phyloP scores from a whole-genome alignment of 2,888 invertebrate species.

The Deilephila porcellus region DNA sequence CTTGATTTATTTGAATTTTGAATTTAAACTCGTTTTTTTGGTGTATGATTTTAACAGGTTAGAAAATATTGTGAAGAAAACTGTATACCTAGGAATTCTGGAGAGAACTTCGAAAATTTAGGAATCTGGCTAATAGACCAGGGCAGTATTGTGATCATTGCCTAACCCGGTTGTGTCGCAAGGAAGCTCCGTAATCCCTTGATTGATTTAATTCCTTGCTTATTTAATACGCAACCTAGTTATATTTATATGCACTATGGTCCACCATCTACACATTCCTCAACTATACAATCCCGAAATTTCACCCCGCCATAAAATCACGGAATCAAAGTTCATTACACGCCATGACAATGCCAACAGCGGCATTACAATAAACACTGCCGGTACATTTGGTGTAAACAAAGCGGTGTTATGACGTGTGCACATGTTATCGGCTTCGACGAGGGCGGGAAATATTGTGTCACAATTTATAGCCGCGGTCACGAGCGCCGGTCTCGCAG shows the following conservation, averaged over 20 bases:
- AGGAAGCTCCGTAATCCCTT: no score
- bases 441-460: constrained; percentile 21
- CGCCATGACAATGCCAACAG: not conserved
- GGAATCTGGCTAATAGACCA: no score
- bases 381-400: constrained; percentile 26
- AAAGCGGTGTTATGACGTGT: constrained; percentile 28
- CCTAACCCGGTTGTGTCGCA: no score
- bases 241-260: not conserved
- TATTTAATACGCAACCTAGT: not conserved
- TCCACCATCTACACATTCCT: no score
- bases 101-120: no score
- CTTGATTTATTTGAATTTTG: not conserved
- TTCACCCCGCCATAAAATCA: not conserved
- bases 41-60: not conserved
- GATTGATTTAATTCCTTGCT: no score
- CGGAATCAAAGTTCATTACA: constrained; percentile 1
- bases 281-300: not conserved
- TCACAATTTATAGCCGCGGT: constrained; percentile 18
- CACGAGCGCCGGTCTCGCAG: not conserved
- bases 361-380: constrained; percentile 24
- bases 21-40: not conserved
- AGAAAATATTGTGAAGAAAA: not conserved
- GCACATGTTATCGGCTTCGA: constrained; percentile 26
- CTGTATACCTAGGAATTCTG: no score
- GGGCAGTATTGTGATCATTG: no score